phyloP scores from a whole-genome alignment of 2,113 vertebrate species.

The Lanius collurio region DNA sequence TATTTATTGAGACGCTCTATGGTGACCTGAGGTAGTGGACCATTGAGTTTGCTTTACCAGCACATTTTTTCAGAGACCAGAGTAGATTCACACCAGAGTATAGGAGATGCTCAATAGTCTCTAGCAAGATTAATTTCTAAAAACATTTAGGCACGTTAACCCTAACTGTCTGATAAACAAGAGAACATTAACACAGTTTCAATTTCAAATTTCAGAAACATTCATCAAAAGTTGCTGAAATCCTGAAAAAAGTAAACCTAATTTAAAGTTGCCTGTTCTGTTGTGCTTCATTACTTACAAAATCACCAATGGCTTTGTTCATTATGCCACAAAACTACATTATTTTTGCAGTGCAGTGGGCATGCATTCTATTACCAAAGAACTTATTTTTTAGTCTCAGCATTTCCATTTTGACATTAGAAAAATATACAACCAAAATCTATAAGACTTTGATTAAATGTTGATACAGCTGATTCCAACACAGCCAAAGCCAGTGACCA shows the following conservation, averaged over 20 bases:
- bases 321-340: conserved; percentile 64
- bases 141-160: not conserved
- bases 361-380: conserved; percentile 71
- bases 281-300: conserved; percentile 60
- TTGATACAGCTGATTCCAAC: conserved; percentile 90
- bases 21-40: not conserved
- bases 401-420: conserved; percentile 83
- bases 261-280: conserved; percentile 62
- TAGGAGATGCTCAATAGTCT: not conserved
- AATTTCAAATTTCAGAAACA: conserved; percentile 64
- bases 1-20: not conserved
- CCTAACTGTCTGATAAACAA: not conserved
- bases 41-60: not conserved
- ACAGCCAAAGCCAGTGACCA: conserved; percentile 81
- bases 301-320: conserved; percentile 57
- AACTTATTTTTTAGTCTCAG: conserved; percentile 78
- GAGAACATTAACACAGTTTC: conserved; percentile 13
- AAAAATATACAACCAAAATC: conserved; percentile 86
- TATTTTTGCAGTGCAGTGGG: conserved; percentile 75
- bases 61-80: not conserved
- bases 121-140: not conserved
- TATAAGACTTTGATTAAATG: conserved; percentile 89
- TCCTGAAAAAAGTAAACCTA: conserved; percentile 49
- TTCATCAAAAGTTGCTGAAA: conserved; percentile 71
- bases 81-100: not conserved